A percentile compares a stretch with the other conserved stretches of the same genome.
phyloP scores from a whole-genome alignment of 2,113 vertebrate genomes.

The Accipiter cooperii region DNA sequence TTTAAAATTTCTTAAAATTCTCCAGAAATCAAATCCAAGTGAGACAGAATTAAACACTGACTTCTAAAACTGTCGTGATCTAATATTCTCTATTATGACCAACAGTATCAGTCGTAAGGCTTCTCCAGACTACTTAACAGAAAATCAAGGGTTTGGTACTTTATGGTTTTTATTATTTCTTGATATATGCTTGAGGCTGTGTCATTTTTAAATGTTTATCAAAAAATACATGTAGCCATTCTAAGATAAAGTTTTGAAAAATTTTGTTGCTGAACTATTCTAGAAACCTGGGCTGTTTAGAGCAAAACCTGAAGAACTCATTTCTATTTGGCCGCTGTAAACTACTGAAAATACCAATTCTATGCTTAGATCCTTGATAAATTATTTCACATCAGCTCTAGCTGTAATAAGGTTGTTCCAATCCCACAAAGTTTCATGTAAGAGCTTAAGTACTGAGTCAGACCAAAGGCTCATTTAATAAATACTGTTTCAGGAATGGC shows the following conservation, averaged over 20 bases:
- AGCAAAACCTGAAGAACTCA: neutral
- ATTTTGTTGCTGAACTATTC: neutral
- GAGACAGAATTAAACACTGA: neutral
- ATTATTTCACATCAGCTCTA: neutral
- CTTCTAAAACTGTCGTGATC: neutral
- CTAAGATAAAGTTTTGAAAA: neutral
- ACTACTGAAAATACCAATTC: neutral
- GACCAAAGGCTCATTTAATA: neutral
- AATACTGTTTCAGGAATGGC: neutral
- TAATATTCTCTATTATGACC: neutral
- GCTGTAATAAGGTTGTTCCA: neutral
- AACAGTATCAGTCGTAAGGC: neutral
- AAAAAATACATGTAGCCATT: neutral
- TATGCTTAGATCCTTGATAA: neutral
- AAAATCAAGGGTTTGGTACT: neutral
- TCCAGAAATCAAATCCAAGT: neutral
- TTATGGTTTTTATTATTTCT: neutral
- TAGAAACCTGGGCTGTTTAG: neutral
- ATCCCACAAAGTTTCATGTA: neutral
- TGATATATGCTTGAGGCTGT: neutral
- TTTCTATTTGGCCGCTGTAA: neutral
- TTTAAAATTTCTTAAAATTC: fast-evolving
- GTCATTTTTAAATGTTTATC: neutral
- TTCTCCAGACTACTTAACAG: neutral
- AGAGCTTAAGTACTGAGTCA: neutral